Evolutionary conservation across 2,888 invertebrate genomes (phyloP).

Genomic region (Cataglyphis cursor): DNA sequence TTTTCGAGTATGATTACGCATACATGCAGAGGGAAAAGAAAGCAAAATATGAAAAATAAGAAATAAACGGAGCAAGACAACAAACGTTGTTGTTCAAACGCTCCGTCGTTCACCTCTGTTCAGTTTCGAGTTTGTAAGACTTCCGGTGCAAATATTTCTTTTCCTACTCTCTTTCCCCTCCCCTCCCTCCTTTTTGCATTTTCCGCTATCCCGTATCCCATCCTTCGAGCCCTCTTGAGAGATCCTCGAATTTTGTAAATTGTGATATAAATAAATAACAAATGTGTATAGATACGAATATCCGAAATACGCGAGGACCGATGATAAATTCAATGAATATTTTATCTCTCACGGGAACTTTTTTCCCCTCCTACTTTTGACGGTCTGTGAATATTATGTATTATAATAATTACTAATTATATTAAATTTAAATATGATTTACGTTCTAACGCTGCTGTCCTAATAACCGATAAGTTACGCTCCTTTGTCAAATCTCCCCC

Average conservation of each 20-base stretch:
- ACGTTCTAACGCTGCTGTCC: slow-evolving; percentile 82
- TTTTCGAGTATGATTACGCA: slow-evolving; percentile 12
- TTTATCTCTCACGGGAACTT: slow-evolving; percentile 79
- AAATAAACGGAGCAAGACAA: slow-evolving; percentile 65
- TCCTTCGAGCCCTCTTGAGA: slow-evolving; percentile 49
- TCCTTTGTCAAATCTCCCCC: background rate
- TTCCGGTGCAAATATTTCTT: slow-evolving; percentile 62
- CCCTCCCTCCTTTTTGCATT: slow-evolving; percentile 44
- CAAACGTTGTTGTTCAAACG: slow-evolving; percentile 39
- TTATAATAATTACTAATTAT: slow-evolving; percentile 86
- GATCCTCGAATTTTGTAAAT: slow-evolving; percentile 85
- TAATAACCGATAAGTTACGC: slow-evolving; percentile 63
- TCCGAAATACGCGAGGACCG: slow-evolving; percentile 76
- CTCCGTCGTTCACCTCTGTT: slow-evolving; percentile 69
- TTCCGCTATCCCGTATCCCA: slow-evolving; percentile 21
- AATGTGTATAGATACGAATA: slow-evolving; percentile 84
- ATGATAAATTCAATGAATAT: slow-evolving; percentile 80
- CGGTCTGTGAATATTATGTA: slow-evolving; percentile 86
- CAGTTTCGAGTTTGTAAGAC: slow-evolving; percentile 61
- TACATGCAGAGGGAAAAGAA: slow-evolving; percentile 41
- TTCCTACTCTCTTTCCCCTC: slow-evolving; percentile 55
- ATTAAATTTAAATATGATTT: slow-evolving; percentile 86
- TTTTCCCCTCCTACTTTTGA: slow-evolving; percentile 78
- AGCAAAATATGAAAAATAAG: slow-evolving; percentile 52
- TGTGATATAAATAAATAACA: slow-evolving; percentile 86